A percentile compares a stretch with the other conserved stretches of the same genome.
phyloP scores from a whole-genome alignment of 1,140 invertebrate genomes.

The Halyomorpha halys region DNA sequence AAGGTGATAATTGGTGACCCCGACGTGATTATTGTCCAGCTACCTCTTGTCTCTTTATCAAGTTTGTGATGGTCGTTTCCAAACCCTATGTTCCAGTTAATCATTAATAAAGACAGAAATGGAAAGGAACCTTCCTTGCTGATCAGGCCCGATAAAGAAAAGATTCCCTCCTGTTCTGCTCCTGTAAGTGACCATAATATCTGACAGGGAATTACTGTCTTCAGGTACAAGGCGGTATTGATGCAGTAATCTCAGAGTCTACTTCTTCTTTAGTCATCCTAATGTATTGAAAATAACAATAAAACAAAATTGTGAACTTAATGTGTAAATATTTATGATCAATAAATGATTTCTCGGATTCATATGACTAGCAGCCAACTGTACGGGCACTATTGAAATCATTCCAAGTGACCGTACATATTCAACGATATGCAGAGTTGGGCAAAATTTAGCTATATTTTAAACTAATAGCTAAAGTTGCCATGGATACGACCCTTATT shows the following conservation, averaged over 20 bases:
- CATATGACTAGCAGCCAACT: slow-evolving; percentile 76
- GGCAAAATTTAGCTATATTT: no score
- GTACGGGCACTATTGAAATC: slow-evolving; percentile 78
- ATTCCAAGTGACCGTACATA: slow-evolving; percentile 77
- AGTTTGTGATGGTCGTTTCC: not conserved
- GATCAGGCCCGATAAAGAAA: slow-evolving; percentile 46
- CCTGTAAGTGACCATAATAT: slow-evolving; percentile 50
- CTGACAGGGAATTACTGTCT: slow-evolving; percentile 32
- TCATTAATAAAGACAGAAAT: slow-evolving; percentile 58
- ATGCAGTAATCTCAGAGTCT: no score
- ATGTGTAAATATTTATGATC: no score
- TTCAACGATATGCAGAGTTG: no score
- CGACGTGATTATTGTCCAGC: not conserved
- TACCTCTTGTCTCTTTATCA: not conserved
- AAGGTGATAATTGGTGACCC: no score
- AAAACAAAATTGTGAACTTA: no score
- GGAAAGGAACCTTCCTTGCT: slow-evolving; percentile 46
- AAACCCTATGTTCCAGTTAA: not conserved
- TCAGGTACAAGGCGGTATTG: slow-evolving; percentile 31
- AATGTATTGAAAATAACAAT: no score
- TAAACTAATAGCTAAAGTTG: no score
- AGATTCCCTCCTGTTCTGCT: slow-evolving; percentile 63
- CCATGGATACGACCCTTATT: no score
- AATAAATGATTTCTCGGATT: no score
- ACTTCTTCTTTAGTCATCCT: no score